Base-by-base conservation (phyloP, 1,140 invertebrate species). In the Zaprionus nigranus region DNA sequence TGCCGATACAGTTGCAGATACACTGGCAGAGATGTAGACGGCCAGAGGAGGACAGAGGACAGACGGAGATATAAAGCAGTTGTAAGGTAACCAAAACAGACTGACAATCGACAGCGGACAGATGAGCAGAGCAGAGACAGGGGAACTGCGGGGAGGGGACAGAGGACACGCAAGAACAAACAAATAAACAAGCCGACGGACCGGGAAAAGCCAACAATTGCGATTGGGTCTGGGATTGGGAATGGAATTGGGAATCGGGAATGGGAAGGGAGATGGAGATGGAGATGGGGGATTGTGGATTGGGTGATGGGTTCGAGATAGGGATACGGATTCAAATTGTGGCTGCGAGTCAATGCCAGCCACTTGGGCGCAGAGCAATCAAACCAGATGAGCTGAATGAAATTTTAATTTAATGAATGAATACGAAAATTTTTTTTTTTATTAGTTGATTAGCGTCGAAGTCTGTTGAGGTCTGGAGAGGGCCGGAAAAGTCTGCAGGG, bases 321-420 rank as follows among this genome's bases (percentile, higher is more conserved):
- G 53, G n/a, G 57, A 86, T 81, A 51, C 71, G 62, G 66, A 75
- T 70, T 75, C 66, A 70, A 67, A 71, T 66, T 75, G 71, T 40
- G 79, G 57, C 15, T 49, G 63, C 53, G 61, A 62, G 57, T 60
- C 34, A 38, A 61, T 38, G 58, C 28, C 62, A 81, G 84, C 77
- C 84, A 90, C 84, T 90, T 84, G 73, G 84, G 84, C 85, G 62
- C 84, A 84, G 70, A 66, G 84, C 84, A 88, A 88, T 88, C 84
- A 90, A 88, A 84, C 56, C 81, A 84, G 84, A 84, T 90, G 81
- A 88, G 84, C 84, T 71, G 85, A 82, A 88, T 88, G 84, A 88
- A 88, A 88, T 90, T 88, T 88, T 88, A 88, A 88, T 88, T 88
- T 88, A 88, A 88, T 88, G 84, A 88, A 90, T 88, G 85, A 90